phyloP scores from a whole-genome alignment of 2,888 invertebrate genomes.

The Drosophila antonietae region DNA sequence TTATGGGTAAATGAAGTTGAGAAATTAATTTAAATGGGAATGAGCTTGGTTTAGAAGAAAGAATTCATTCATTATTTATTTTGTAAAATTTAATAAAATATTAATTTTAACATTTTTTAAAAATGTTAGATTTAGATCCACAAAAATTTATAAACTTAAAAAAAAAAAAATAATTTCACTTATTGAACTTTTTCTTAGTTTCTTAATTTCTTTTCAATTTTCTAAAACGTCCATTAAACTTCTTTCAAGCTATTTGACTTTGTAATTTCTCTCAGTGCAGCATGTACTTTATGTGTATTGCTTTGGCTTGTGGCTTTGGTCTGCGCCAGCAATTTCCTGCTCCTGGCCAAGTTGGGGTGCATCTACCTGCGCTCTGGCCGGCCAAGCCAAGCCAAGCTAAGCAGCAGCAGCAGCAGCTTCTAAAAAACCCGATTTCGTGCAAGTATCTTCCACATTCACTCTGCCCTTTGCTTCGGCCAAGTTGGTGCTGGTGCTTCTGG shows the following conservation, averaged over 20 bases:
- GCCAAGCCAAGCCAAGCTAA: conserved; percentile 1
- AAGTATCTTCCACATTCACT: conserved; percentile 43
- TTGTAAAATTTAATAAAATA: no score
- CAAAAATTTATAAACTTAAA: no score
- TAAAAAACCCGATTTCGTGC: conserved; percentile 55
- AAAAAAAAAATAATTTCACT: no score
- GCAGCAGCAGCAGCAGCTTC: conserved; percentile 38
- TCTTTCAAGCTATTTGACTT: neutral
- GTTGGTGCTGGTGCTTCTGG: conserved; percentile 37
- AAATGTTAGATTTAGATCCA: no score
- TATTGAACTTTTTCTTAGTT: no score
- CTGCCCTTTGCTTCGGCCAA: conserved; percentile 54
- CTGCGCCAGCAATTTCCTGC: conserved; percentile 55
- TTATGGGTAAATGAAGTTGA: neutral
- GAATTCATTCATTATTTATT: no score
- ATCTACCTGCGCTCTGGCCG: conserved; percentile 50
- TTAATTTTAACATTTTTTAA: no score
- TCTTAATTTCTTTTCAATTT: no score
- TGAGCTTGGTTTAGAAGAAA: neutral
- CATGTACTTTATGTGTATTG: conserved; percentile 20
- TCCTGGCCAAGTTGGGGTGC: conserved; percentile 55
- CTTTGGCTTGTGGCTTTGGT: conserved; percentile 39
- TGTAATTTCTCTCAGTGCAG: conserved; percentile 28
- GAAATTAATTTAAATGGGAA: neutral
- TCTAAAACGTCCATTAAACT: neutral